These are phyloP conservation scores for Monopterus albus DNA, from an alignment of 2,113 vertebrate species.

Conservation along the genomic window DNA sequence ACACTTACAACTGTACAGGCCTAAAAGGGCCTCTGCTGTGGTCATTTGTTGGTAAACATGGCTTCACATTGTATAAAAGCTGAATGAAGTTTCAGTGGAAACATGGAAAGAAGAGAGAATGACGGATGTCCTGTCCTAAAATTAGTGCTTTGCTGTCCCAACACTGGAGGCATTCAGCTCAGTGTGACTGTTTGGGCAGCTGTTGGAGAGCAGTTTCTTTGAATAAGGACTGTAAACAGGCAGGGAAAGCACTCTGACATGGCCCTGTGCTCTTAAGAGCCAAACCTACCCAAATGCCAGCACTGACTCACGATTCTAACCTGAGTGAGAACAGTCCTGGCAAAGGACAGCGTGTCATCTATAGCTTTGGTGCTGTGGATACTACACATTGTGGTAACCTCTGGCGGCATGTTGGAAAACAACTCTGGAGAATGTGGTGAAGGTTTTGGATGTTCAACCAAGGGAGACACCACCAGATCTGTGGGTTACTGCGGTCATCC, in stretches of 20 bases:
- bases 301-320: constrained; percentile 67
- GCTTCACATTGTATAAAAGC: constrained; percentile 54
- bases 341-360: constrained; percentile 23
- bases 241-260: constrained; percentile 66
- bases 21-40: constrained; percentile 22
- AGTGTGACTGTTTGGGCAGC: constrained; percentile 78
- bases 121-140: constrained; percentile 74
- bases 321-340: constrained; percentile 47
- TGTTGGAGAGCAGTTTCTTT: constrained; percentile 74
- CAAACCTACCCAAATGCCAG: constrained; percentile 53
- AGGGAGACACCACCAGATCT: constrained; percentile 54
- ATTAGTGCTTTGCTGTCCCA: constrained; percentile 67
- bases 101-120: constrained; percentile 68
- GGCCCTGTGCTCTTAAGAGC: constrained; percentile 49
- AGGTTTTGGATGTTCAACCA: constrained; percentile 38
- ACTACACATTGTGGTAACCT: constrained; percentile 40
- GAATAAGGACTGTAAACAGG: constrained; percentile 76
- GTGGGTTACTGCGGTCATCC: constrained; percentile 58
- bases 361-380: constrained; percentile 33
- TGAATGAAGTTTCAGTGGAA: constrained; percentile 63
- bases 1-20: constrained; percentile 34
- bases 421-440: constrained; percentile 38
- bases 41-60: constrained; percentile 45
- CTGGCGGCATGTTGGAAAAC: constrained; percentile 50
- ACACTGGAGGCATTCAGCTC: constrained; percentile 78